Percentiles rank a stretch among this genome's conserved stretches.
phyloP scores from a whole-genome alignment of 2,113 vertebrate species.

The Amphiprion ocellaris region DNA sequence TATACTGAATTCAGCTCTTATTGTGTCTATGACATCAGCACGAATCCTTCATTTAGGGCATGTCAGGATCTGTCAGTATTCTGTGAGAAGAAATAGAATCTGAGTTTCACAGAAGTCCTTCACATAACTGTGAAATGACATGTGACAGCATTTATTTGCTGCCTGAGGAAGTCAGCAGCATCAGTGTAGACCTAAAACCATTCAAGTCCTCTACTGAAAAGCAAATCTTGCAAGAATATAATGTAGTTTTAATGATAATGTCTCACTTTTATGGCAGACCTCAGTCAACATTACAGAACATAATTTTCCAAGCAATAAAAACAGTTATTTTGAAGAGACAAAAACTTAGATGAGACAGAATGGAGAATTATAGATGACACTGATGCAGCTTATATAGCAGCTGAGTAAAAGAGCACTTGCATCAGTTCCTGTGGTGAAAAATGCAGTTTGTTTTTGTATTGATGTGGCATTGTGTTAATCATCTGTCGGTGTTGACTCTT shows the following conservation, averaged over 20 bases:
- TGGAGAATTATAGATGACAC: not conserved
- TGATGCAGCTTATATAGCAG: not conserved
- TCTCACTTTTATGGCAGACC: too few relatives aligned
- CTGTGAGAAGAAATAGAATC: not conserved
- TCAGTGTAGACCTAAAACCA: not conserved
- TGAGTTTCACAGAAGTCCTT: slow-evolving; percentile 3
- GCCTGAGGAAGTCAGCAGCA: slow-evolving; percentile 13
- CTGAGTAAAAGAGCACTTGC: not conserved
- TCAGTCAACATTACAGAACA: not conserved
- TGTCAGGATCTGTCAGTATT: not conserved
- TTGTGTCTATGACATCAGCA: not conserved
- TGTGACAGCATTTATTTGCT: slow-evolving; percentile 14
- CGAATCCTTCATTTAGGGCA: not conserved
- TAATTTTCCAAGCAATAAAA: slow-evolving; percentile 2
- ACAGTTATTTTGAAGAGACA: not conserved
- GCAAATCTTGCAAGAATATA: not conserved
- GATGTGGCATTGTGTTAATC: slow-evolving; percentile 14
- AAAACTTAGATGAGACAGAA: not conserved
- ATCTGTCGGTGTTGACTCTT: slow-evolving; percentile 21
- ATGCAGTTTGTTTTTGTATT: slow-evolving; percentile 13
- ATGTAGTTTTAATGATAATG: not conserved
- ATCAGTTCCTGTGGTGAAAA: not conserved
- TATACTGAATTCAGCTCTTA: not conserved
- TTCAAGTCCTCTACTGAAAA: not conserved
- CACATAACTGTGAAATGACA: slow-evolving; percentile 15